Percentiles rank a stretch among this genome's conserved stretches.
Evolutionary conservation across 1,140 invertebrate genomes (phyloP).

Genomic region (Lordiphosa collinella): DNA sequence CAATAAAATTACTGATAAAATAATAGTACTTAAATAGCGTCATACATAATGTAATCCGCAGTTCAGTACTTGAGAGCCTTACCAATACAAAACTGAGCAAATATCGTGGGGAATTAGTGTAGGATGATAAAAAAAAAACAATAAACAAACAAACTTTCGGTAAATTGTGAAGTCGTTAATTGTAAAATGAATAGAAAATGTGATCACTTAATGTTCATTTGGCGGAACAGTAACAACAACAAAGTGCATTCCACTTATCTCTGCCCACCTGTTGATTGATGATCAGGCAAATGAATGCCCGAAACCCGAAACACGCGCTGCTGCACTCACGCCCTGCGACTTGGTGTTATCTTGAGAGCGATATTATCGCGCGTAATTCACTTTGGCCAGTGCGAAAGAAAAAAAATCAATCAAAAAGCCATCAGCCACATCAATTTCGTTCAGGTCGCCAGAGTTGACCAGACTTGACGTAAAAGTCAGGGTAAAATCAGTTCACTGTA

Average conservation of each 20-base stretch:
- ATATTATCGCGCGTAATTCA: slow-evolving; percentile 28
- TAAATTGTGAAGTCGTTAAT: slow-evolving; percentile 5
- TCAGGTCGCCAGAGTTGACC: slow-evolving; percentile 26
- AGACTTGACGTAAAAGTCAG: slow-evolving; percentile 3
- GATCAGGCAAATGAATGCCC: slow-evolving; percentile 17
- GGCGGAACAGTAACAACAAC: slow-evolving; percentile 5
- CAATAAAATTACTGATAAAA: no score
- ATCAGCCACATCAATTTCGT: slow-evolving; percentile 28
- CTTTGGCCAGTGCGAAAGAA: background rate
- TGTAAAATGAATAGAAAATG: slow-evolving; percentile 24
- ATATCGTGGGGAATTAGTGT: no score
- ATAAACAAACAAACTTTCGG: background rate
- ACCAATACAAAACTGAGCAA: no score
- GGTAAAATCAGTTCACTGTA: slow-evolving; percentile 33
- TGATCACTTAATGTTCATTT: slow-evolving; percentile 39
- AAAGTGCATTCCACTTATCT: background rate
- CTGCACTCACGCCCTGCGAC: background rate
- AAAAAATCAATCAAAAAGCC: slow-evolving; percentile 59
- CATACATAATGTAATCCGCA: no score
- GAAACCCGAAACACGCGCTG: slow-evolving; percentile 24
- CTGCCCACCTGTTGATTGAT: slow-evolving; percentile 33
- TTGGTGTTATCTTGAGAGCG: background rate
- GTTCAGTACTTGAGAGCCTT: no score
- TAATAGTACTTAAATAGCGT: no score
- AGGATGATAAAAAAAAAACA: background rate